These are phyloP conservation scores for Delichon dasypus DNA, from an alignment of 2,797 vertebrate genomes.

Conservation along the genomic window DNA sequence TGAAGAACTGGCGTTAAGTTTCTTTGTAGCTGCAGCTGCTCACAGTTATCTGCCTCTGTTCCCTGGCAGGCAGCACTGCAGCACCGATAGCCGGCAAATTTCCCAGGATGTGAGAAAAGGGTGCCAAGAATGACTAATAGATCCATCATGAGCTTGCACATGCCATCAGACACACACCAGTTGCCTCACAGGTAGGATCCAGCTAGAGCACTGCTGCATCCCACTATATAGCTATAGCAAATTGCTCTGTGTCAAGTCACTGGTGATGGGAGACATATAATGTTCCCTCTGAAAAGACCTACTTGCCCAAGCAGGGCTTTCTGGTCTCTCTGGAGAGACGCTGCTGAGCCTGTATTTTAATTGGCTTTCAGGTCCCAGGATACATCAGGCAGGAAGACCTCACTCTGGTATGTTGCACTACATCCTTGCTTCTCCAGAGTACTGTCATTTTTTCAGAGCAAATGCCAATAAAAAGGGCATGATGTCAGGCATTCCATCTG, in stretches of 20 bases:
- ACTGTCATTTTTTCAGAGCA: conserved; percentile 51
- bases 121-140: neutral
- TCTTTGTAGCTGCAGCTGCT: conserved; percentile 35
- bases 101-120: neutral
- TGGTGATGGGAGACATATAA: neutral
- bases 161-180: accelerated
- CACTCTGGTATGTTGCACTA: neutral
- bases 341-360: neutral
- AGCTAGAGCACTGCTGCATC: neutral
- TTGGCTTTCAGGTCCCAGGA: conserved; percentile 2
- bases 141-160: accelerated
- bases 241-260: neutral
- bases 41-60: neutral
- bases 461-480: neutral
- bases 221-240: neutral
- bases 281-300: neutral
- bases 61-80: neutral
- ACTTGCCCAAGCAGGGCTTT: neutral
- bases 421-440: neutral
- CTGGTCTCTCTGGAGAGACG: neutral
- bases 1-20: neutral
- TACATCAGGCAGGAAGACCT: neutral
- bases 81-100: neutral
- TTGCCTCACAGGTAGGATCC: neutral
- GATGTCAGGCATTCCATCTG: conserved; percentile 32